These are phyloP conservation scores for Thymelicus acteon DNA, from an alignment of 2,888 invertebrate genomes.

Conservation along the genomic window DNA sequence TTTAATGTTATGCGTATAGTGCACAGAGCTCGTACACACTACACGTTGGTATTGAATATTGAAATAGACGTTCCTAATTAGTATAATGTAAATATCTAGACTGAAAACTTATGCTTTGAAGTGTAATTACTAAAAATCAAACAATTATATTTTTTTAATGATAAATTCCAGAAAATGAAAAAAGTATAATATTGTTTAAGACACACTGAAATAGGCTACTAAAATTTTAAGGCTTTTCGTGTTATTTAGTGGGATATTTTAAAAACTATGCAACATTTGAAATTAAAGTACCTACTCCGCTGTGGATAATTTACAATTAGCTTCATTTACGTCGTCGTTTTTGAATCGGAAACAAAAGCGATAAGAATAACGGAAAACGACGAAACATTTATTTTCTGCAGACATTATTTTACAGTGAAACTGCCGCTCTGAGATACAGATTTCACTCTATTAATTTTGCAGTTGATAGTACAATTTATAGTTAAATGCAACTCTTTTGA, in stretches of 20 bases:
- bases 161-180: no score
- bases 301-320: not conserved
- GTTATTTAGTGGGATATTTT: no score
- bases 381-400: constrained; percentile 2
- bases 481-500: not conserved
- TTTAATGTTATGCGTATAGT: not conserved
- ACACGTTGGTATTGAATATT: not conserved
- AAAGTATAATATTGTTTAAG: no score
- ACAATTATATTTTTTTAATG: no score
- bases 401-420: not conserved
- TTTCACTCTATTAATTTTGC: not conserved
- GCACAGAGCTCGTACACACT: not conserved
- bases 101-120: no score
- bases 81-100: not conserved
- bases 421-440: not conserved
- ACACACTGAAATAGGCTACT: no score
- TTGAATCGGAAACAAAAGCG: not conserved
- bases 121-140: no score
- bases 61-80: not conserved
- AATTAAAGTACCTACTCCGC: no score
- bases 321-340: not conserved
- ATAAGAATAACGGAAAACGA: not conserved
- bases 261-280: no score
- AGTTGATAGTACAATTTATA: not conserved
- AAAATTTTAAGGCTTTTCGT: no score